phyloP scores from a whole-genome alignment of 2,113 vertebrate genomes.

The Hiodon tergisus region DNA sequence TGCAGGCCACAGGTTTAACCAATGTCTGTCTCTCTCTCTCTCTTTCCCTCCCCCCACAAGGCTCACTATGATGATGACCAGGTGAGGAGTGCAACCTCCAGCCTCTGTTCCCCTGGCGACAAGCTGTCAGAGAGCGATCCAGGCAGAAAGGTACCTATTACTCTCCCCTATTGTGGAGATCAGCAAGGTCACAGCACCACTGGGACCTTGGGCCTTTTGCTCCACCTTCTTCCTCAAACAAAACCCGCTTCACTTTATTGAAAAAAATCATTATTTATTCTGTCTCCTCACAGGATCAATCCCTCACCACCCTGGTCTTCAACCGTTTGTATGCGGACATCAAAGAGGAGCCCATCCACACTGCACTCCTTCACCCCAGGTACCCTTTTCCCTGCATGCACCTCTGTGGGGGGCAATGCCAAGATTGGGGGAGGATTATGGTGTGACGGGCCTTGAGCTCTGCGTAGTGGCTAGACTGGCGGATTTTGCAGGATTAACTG shows the following conservation, averaged over 20 bases:
- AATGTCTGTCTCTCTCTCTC: neutral
- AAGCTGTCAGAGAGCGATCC: conserved; percentile 51
- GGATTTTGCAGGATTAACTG: conserved; percentile 24
- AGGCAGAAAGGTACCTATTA: conserved; percentile 51
- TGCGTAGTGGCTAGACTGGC: conserved; percentile 10
- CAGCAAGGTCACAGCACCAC: conserved; percentile 2
- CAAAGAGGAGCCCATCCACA: conserved; percentile 86
- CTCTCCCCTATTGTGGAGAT: neutral
- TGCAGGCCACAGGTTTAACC: no score
- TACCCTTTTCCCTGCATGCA: conserved; percentile 39
- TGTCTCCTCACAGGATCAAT: conserved; percentile 63
- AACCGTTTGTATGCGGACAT: conserved; percentile 84
- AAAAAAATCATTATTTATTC: conserved; percentile 2
- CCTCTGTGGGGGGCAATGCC: conserved; percentile 16
- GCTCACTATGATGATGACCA: conserved; percentile 50
- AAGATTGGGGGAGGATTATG: no score
- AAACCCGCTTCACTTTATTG: neutral
- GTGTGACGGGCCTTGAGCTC: neutral
- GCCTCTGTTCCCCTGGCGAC: conserved; percentile 46
- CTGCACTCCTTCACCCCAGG: conserved; percentile 87
- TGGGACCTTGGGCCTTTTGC: conserved; percentile 11
- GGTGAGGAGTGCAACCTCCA: conserved; percentile 47
- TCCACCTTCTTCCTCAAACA: neutral
- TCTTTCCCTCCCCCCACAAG: conserved; percentile 42
- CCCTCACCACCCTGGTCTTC: conserved; percentile 70